Percentiles rank a stretch among this genome's conserved stretches.
Evolutionary conservation across 2,888 invertebrate genomes (phyloP).

Genomic region (Orchesella flavescens): DNA sequence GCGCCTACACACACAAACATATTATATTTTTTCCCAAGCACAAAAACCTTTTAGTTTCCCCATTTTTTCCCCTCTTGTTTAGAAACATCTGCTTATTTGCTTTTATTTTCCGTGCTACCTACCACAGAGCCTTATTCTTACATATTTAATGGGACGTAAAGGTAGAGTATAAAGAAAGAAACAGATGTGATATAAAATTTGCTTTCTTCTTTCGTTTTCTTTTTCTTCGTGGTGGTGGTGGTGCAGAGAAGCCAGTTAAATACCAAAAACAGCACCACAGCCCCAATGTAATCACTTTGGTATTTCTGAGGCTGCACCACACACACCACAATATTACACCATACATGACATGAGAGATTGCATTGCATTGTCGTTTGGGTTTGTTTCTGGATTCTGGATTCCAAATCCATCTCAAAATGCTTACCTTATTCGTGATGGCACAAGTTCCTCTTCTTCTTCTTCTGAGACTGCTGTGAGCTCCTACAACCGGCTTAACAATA

Average conservation of each 20-base stretch:
- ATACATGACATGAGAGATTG: too few relatives aligned
- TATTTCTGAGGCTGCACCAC: too few relatives aligned
- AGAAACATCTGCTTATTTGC: slow-evolving; percentile 5
- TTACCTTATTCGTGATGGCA: too few relatives aligned
- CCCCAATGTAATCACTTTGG: too few relatives aligned
- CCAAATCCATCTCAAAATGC: too few relatives aligned
- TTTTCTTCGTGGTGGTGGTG: too few relatives aligned
- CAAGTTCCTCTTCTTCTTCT: too few relatives aligned
- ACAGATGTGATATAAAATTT: background rate
- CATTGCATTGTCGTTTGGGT: too few relatives aligned
- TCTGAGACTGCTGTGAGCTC: too few relatives aligned
- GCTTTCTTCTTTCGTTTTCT: background rate
- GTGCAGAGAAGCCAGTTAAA: background rate
- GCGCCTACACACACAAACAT: background rate
- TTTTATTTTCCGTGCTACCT: background rate
- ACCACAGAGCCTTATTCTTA: background rate
- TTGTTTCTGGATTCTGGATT: too few relatives aligned
- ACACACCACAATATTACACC: too few relatives aligned
- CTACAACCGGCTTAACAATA: too few relatives aligned
- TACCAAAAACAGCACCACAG: background rate
- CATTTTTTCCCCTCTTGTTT: background rate
- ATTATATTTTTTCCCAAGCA: background rate
- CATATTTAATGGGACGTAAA: background rate
- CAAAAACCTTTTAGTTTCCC: background rate
- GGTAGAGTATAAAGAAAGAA: background rate